Evolutionary conservation across 1,140 invertebrate species (phyloP).

Genomic region (Orchestia grillus): DNA sequence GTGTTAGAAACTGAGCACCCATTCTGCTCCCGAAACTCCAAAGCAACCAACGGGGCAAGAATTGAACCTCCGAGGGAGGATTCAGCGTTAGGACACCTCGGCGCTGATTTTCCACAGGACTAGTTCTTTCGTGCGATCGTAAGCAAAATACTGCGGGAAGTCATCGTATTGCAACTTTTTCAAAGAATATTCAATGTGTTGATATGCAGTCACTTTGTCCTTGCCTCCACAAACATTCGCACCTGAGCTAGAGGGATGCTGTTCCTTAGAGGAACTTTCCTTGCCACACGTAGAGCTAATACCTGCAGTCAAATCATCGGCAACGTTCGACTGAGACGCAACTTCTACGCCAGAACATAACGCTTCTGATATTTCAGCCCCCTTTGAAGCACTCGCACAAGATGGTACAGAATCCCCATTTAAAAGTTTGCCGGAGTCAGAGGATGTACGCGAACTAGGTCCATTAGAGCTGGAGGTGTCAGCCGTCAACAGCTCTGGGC

Average conservation of each 20-base stretch:
- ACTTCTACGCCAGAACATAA: neutral
- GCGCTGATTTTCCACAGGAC: constrained; percentile 80
- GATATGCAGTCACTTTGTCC: neutral
- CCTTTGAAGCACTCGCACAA: neutral
- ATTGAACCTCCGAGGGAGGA: neutral
- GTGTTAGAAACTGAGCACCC: neutral
- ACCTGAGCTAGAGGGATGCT: neutral
- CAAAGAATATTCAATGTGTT: neutral
- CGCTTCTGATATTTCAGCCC: neutral
- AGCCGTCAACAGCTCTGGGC: no score
- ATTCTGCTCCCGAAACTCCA: neutral
- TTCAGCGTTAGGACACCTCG: neutral
- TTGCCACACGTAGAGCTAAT: neutral
- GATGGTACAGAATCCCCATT: neutral
- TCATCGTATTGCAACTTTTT: constrained; percentile 72
- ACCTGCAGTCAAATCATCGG: neutral
- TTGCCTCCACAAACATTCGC: neutral
- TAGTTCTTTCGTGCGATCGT: constrained; percentile 83
- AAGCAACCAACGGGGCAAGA: neutral
- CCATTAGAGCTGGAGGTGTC: neutral
- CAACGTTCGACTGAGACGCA: neutral
- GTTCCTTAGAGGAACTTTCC: neutral
- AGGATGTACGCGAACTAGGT: neutral
- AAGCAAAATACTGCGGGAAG: constrained; percentile 86
- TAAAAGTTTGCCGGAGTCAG: neutral